Evolutionary conservation across 2,797 vertebrate species (phyloP), one percentile per base, ranked within the genome.

Genomic region (Tadarida brasiliensis): DNA sequence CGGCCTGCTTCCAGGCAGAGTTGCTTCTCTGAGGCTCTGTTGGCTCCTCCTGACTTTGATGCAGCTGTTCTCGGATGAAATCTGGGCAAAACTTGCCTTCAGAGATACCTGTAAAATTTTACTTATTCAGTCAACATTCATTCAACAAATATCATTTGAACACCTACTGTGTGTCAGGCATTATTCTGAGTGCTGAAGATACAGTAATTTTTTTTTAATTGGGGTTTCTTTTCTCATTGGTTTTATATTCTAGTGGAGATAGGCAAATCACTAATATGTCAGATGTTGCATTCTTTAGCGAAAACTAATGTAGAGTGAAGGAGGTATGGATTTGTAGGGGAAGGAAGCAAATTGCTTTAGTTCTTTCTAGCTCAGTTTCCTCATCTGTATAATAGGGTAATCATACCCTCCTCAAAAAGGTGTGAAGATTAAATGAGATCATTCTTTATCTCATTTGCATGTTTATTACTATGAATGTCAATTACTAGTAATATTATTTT

Each of bases 31-130:
- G 77, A 91, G 87, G 54, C 87, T 39, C 54, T 81, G 44, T 11
- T 95, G 97, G 44, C 92, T 82, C n/a, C 85, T 68, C 39, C 11
- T 44, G 74, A 82, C 49, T 93, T 95, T 92, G 67, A 76, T 81
- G 92, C 83, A 44, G 26, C 81, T 93, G 44, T 63, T 94, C 22
- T 87, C 54, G 12, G 20, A 91, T 94, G 83, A 94, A 83, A 94
- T 76, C 20, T 82, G 80, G 63, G 56, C 33, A 19, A 87, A 74
- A 65, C 73, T 92, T 86, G 30, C 78, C 54, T 94, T 51, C 11
- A 63, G 33, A 93, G 76, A 26, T 19, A 15, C 14, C 47, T 78
- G 68, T 49, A n/a, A 71, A 74, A 74, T 73, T 78, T 82, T 71
- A 78, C n/a, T 76, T 86, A n/a, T 85, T 74, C 49, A 39, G 11